Evolutionary conservation across 2,797 vertebrate species (phyloP).

Genomic region (Enteromius argenteus): DNA sequence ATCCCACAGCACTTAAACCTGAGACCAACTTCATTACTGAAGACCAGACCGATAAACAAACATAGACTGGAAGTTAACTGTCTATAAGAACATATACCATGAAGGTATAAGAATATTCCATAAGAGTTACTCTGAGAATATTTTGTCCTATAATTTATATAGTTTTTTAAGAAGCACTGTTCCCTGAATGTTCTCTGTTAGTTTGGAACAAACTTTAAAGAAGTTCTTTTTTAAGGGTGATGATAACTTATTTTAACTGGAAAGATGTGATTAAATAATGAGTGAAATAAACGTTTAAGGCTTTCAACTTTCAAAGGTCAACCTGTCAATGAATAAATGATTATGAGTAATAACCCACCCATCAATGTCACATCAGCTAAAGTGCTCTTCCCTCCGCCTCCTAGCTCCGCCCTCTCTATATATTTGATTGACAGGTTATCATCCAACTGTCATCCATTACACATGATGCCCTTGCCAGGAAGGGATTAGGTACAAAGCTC

Average conservation of each 20-base stretch:
- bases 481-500: constrained; percentile 27
- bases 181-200: not conserved
- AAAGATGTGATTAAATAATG: not conserved
- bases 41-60: no score
- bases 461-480: constrained; percentile 6
- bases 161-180: not conserved
- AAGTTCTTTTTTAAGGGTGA: not conserved
- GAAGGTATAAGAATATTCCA: not conserved
- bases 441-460: constrained; percentile 40
- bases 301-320: not conserved
- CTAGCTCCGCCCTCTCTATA: not conserved
- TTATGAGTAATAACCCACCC: not conserved
- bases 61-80: no score
- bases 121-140: not conserved
- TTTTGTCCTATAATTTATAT: not conserved
- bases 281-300: not conserved
- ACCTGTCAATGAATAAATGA: not conserved
- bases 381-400: not conserved
- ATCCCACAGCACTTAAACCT: no score
- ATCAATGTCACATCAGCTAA: constrained; percentile 7
- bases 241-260: not conserved
- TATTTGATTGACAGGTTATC: constrained; percentile 39
- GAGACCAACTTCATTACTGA: no score
- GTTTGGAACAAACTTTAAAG: not conserved
- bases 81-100: no score